These are phyloP conservation scores for Vulpes ferrilata DNA, from an alignment of 2,113 vertebrate species.

Conservation along the genomic window DNA sequence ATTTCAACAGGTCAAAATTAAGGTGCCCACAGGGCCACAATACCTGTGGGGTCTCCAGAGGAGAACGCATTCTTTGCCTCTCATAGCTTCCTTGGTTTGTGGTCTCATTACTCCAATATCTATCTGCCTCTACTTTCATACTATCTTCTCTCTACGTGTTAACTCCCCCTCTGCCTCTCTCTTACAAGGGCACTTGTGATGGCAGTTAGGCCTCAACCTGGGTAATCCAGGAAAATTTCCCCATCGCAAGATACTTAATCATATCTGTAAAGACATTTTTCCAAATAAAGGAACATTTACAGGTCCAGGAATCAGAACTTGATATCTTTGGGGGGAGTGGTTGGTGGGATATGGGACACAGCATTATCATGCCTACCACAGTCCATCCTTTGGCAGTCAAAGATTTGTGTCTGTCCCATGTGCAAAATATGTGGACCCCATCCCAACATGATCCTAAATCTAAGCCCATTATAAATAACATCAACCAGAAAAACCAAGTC, in stretches of 20 bases:
- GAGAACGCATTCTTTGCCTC: neutral
- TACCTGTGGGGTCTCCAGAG: neutral
- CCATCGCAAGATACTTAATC: neutral
- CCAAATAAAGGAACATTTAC: conserved; percentile 14
- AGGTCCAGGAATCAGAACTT: neutral
- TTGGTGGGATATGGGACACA: no score
- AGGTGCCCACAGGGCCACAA: no score
- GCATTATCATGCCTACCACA: neutral
- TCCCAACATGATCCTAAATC: neutral
- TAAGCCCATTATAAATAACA: neutral
- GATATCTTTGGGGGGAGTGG: neutral
- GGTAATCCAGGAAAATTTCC: neutral
- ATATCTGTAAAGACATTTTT: neutral
- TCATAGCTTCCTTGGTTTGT: neutral
- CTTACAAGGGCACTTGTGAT: neutral
- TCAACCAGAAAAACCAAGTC: neutral
- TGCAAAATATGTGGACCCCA: neutral
- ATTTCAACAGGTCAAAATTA: neutral
- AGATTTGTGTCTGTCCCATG: neutral
- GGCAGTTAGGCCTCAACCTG: neutral
- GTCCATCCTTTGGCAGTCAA: neutral
- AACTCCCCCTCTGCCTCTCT: neutral
- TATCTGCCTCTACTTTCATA: neutral
- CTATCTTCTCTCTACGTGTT: neutral
- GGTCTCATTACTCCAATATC: neutral